A percentile compares a stretch with the other conserved stretches of the same genome.
phyloP scores from a whole-genome alignment of 2,888 invertebrate genomes.

The Herminia tarsipennalis region DNA sequence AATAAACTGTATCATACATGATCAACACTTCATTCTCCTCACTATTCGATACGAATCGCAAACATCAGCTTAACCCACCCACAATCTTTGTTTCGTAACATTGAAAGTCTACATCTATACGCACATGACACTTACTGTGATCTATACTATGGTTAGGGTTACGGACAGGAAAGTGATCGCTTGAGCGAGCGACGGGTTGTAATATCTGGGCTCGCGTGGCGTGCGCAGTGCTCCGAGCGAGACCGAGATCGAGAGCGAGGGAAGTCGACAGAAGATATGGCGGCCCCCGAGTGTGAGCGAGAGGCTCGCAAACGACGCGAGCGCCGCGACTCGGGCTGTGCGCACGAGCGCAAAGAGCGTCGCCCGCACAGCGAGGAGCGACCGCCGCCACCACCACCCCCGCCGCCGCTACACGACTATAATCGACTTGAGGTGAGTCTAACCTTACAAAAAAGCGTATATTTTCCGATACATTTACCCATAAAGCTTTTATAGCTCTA shows the following conservation, averaged over 20 bases:
- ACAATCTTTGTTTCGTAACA: conserved; percentile 41
- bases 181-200: conserved; percentile 79
- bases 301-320: conserved; percentile 87
- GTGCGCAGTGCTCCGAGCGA: conserved; percentile 81
- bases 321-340: conserved; percentile 85
- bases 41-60: conserved; percentile 51
- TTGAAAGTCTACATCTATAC: conserved; percentile 35
- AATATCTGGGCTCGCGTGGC: conserved; percentile 80
- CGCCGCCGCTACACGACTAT: conserved; percentile 77
- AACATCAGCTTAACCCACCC: conserved; percentile 59
- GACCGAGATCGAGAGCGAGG: conserved; percentile 59
- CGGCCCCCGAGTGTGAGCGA: conserved; percentile 84
- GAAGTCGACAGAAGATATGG: conserved; percentile 80
- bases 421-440: conserved; percentile 75
- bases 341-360: conserved; percentile 79
- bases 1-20: conserved; percentile 49
- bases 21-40: conserved; percentile 52
- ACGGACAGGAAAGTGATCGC: conserved; percentile 80
- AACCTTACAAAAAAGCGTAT: background rate
- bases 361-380: conserved; percentile 80
- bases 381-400: conserved; percentile 73
- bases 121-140: conserved; percentile 66
- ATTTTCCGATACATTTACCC: background rate
- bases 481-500: too few species aligned
- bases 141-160: conserved; percentile 71